Conservation (phyloP, 2,888 invertebrate species). For the Saturnia pavonia region DNA sequence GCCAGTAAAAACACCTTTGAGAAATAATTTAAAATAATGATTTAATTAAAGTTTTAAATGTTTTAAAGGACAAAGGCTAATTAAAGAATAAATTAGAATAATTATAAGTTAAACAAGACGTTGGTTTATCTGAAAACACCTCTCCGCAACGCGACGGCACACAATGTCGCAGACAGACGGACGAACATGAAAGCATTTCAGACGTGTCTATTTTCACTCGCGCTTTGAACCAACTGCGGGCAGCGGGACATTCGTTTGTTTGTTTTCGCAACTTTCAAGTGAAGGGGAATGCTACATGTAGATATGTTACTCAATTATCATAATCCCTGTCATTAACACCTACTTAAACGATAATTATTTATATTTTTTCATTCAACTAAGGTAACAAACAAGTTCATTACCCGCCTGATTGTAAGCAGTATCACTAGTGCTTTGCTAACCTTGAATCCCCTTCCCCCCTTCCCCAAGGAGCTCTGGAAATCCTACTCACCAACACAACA, state of each 20-base stretch:
- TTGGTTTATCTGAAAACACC: constrained; percentile 32
- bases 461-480: too few species aligned
- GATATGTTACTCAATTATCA: constrained; percentile 32
- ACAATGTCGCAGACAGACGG: constrained; percentile 53
- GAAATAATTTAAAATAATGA: too few species aligned
- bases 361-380: too few species aligned
- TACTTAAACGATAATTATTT: background rate
- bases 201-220: constrained; percentile 75
- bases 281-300: constrained; percentile 46
- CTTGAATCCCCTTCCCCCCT: too few species aligned
- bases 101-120: constrained; percentile 17
- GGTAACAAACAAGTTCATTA: too few species aligned
- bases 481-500: too few species aligned
- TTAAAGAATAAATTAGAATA: background rate
- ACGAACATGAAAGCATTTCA: constrained; percentile 75
- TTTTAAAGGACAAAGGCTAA: background rate
- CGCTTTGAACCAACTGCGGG: constrained; percentile 66
- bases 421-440: too few species aligned
- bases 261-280: constrained; percentile 73
- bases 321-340: constrained; percentile 6
- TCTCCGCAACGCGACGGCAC: too few species aligned
- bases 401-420: too few species aligned
- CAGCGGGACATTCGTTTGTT: constrained; percentile 60
- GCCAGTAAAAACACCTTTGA: too few species aligned
- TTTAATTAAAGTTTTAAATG: constrained; percentile 1